Conservation (phyloP, 2,888 invertebrate species). For the Zygaena filipendulae region DNA sequence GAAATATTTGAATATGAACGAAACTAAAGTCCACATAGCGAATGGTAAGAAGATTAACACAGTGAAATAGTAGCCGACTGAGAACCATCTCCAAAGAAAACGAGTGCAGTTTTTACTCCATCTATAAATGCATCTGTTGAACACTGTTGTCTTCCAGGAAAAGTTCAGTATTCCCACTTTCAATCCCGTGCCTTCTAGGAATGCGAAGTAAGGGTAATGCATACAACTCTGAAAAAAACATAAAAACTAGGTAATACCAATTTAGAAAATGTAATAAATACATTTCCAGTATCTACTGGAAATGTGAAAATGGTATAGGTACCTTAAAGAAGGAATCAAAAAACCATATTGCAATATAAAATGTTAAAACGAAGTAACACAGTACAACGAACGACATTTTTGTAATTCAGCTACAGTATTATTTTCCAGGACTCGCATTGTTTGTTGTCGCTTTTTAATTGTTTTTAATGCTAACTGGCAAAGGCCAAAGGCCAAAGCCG, state of each 20-base stretch:
- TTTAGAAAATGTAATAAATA: constrained; percentile 12
- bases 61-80: constrained; percentile 67
- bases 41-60: constrained; percentile 70
- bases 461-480: too few relatives aligned
- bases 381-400: constrained; percentile 75
- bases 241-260: too few relatives aligned
- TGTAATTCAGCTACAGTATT: too few relatives aligned
- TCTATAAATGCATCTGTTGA: constrained; percentile 79
- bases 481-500: too few relatives aligned
- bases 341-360: constrained; percentile 78
- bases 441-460: too few relatives aligned
- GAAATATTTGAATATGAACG: constrained; percentile 46
- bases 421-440: too few relatives aligned
- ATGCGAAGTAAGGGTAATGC: constrained; percentile 83
- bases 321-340: constrained; percentile 89
- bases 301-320: constrained; percentile 19
- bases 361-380: constrained; percentile 68
- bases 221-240: constrained; percentile 85
- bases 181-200: constrained; percentile 80
- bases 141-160: constrained; percentile 82
- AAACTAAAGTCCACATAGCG: constrained; percentile 67
- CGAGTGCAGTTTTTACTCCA: constrained; percentile 75
- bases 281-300: constrained; percentile 1
- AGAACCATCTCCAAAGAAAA: constrained; percentile 77
- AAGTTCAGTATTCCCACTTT: constrained; percentile 77